These are phyloP conservation scores for Morpho deidamia DNA, from an alignment of 2,888 invertebrate genomes.

Conservation along the genomic window DNA sequence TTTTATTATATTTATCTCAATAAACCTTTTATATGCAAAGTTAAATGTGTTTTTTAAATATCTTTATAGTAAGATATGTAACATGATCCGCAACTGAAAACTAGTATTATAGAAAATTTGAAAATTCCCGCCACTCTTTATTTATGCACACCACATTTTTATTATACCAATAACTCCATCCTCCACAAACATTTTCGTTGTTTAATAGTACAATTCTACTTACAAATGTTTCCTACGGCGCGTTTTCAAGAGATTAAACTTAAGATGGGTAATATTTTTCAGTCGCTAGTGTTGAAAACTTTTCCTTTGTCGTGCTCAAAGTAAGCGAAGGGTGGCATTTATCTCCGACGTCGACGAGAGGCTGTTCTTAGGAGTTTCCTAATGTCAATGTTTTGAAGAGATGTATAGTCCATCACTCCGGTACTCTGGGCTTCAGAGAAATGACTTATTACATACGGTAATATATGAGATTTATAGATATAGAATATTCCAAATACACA, in stretches of 20 bases:
- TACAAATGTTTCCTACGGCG: conserved; percentile 52
- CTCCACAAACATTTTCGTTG: conserved; percentile 28
- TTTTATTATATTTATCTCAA: too few relatives aligned
- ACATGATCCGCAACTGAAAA: too few relatives aligned
- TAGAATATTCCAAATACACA: too few relatives aligned
- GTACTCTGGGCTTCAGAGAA: background rate
- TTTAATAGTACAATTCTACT: conserved; percentile 43
- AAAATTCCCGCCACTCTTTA: background rate
- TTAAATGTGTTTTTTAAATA: too few relatives aligned
- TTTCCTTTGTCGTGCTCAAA: conserved; percentile 45
- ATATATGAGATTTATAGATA: too few relatives aligned
- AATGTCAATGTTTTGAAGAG: conserved; percentile 15
- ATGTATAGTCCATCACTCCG: background rate
- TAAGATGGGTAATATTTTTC: conserved; percentile 70
- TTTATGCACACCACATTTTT: conserved; percentile 5
- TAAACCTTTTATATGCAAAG: too few relatives aligned
- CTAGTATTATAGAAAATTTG: background rate
- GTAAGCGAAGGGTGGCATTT: conserved; percentile 28
- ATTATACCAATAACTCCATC: conserved; percentile 17
- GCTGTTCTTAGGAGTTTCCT: conserved; percentile 27
- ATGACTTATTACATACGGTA: too few relatives aligned
- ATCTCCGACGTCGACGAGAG: conserved; percentile 21
- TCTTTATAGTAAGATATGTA: too few relatives aligned
- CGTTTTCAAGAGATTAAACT: conserved; percentile 70
- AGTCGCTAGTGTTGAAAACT: conserved; percentile 56